These are phyloP conservation scores for Idris sp. DNA, from an alignment of 1,140 invertebrate species.

Conservation along the genomic window DNA sequence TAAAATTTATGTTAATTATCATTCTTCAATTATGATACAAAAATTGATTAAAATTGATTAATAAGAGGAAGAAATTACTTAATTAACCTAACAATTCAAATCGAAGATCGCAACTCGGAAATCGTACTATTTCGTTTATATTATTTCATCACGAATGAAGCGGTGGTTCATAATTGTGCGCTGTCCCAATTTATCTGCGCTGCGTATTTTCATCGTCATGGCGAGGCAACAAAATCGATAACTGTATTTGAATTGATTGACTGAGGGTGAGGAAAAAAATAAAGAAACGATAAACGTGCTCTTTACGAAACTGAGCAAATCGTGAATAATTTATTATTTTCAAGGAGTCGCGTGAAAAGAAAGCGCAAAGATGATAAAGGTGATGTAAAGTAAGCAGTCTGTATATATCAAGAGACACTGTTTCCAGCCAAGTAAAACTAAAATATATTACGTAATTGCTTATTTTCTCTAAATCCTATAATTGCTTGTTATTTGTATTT, in stretches of 20 bases:
- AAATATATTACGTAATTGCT: too few species aligned
- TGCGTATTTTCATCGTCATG: conserved; percentile 29
- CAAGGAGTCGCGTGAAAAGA: conserved; percentile 25
- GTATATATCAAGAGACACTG: too few species aligned
- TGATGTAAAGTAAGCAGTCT: conserved; percentile 21
- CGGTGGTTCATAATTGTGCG: conserved; percentile 31
- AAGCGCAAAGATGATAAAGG: conserved; percentile 18
- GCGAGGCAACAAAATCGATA: conserved; percentile 44
- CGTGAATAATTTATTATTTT: conserved; percentile 53
- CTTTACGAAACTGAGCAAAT: conserved; percentile 44
- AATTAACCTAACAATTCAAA: background rate
- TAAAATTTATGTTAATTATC: too few species aligned
- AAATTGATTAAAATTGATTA: background rate
- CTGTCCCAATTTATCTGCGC: conserved; percentile 27
- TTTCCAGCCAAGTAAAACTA: too few species aligned
- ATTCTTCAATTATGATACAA: conserved; percentile 16
- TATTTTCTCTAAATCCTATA: conserved; percentile 35
- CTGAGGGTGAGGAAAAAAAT: conserved; percentile 14
- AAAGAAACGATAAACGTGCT: conserved; percentile 45
- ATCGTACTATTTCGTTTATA: conserved; percentile 1
- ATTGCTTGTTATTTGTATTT: conserved; percentile 51
- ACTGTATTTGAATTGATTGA: conserved; percentile 41
- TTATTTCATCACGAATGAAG: conserved; percentile 17
- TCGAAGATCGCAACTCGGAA: background rate
- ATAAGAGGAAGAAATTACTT: background rate